Evolutionary conservation across 2,888 invertebrate genomes (phyloP).

Genomic region (Dysmachus trigonus): DNA sequence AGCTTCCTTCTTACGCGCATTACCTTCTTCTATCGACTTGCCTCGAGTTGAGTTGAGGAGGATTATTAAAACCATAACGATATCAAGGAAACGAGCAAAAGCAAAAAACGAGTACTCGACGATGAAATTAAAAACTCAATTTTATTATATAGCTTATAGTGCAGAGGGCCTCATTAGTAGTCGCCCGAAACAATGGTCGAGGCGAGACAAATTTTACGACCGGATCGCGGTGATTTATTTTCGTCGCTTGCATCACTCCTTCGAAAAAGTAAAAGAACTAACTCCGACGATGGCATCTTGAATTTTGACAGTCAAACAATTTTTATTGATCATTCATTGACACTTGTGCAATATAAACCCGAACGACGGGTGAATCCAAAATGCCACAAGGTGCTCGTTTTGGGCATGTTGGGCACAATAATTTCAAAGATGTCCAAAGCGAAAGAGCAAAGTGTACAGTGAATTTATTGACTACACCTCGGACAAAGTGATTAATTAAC

Average conservation of each 20-base stretch:
- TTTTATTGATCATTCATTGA: conserved; percentile 40
- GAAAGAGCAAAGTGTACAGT: not conserved
- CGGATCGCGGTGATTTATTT: conserved; percentile 24
- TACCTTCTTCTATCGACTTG: not conserved
- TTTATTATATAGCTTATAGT: not conserved
- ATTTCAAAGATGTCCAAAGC: not conserved
- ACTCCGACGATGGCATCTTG: not conserved
- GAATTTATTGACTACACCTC: conserved; percentile 11
- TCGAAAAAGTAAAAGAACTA: not conserved
- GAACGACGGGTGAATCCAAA: conserved; percentile 6
- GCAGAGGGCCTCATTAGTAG: conserved; percentile 24
- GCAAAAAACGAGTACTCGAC: not conserved
- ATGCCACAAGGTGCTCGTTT: not conserved
- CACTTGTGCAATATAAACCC: conserved; percentile 28
- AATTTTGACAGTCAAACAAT: conserved; percentile 37
- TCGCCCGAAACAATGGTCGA: not conserved
- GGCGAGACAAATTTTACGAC: conserved; percentile 31
- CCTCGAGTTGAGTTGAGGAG: not conserved
- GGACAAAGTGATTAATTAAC: not conserved
- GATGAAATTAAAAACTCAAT: not conserved
- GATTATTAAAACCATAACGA: conserved; percentile 32
- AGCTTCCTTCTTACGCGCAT: conserved; percentile 29
- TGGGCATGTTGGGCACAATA: not conserved
- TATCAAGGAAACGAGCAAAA: conserved; percentile 2
- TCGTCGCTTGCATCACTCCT: not conserved